Base-by-base conservation (phyloP, 2,113 vertebrate species). In the Motacilla alba region DNA sequence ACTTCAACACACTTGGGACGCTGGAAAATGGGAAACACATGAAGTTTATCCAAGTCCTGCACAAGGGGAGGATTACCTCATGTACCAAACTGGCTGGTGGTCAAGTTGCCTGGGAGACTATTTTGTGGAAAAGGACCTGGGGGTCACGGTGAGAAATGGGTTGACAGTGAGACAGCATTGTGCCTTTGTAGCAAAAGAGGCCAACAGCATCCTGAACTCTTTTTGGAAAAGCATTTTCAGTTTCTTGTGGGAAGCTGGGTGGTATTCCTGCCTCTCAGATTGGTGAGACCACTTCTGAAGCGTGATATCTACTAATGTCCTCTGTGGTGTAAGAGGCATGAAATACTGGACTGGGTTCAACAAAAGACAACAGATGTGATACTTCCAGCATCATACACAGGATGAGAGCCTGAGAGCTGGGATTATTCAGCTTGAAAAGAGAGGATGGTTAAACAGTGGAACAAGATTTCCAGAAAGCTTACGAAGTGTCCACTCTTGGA, bases 61-160 rank as follows among this genome's bases (percentile, higher is more conserved):
- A 33, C 14, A 18, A 16, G n/a, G 11, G 22, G 3, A 53, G 19
- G 15, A 41, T 41, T 2, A 62, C 4, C 2, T 3, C 8, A 11
- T 33, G 26, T 44, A 59, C 11, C 13, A 64, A 17, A 13, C 7
- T n/a, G 13, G 3, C 13, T 80, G 35, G 17, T n/a, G 19, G 11
- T 20, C 20, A 67, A 59, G 20, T 46, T 27, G 10, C 23, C 33
- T 86, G 39, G 13, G 66, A 93, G 67, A 11, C 1, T 39, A 5
- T 35, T 91, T 43, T 60, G 6, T 31, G 49, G 44, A 35, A 58
- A 86, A 80, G 10, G 4, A 69, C 30, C 1, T 18, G 13, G 10
- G 7, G 4, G 0, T 86, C 23, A 27, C 2, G 0, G 6, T 52
- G 13, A 21, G 8, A 44, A 59, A 9, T 10, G 24, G 13, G 30